Conservation (phyloP, 2,888 invertebrate species). For the Tryphoninae sp. region DNA sequence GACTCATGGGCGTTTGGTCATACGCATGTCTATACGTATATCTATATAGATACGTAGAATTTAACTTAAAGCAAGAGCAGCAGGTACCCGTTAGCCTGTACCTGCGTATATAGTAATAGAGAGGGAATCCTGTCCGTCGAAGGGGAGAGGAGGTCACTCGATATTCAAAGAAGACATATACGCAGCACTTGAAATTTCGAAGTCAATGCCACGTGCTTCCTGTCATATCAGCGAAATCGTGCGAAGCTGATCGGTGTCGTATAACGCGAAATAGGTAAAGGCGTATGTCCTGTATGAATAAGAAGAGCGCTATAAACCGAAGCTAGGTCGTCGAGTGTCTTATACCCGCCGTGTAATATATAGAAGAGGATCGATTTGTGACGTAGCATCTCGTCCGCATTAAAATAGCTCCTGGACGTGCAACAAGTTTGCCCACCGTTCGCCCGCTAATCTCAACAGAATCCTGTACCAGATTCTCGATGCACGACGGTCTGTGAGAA, state of each 20-base stretch:
- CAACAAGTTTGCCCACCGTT: constrained; percentile 57
- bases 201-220: constrained; percentile 56
- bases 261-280: not conserved
- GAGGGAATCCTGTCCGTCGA: not conserved
- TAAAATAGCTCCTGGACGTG: constrained; percentile 57
- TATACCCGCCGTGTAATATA: constrained; percentile 14
- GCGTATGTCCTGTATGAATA: not conserved
- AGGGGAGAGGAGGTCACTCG: not conserved
- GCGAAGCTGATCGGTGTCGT: not conserved
- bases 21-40: not conserved
- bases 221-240: constrained; percentile 28
- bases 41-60: not conserved
- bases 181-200: constrained; percentile 5
- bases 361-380: constrained; percentile 51
- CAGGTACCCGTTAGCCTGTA: not conserved
- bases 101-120: not conserved
- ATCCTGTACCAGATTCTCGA: not conserved
- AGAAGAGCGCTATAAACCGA: constrained; percentile 15
- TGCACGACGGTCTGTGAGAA: not conserved
- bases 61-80: not conserved
- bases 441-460: not conserved
- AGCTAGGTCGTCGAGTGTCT: constrained; percentile 25
- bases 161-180: constrained; percentile 23
- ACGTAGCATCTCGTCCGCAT: constrained; percentile 33
- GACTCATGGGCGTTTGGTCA: constrained; percentile 48